Evolutionary conservation across 2,888 invertebrate genomes (phyloP).

Genomic region (Caenorhabditis sulstoni): DNA sequence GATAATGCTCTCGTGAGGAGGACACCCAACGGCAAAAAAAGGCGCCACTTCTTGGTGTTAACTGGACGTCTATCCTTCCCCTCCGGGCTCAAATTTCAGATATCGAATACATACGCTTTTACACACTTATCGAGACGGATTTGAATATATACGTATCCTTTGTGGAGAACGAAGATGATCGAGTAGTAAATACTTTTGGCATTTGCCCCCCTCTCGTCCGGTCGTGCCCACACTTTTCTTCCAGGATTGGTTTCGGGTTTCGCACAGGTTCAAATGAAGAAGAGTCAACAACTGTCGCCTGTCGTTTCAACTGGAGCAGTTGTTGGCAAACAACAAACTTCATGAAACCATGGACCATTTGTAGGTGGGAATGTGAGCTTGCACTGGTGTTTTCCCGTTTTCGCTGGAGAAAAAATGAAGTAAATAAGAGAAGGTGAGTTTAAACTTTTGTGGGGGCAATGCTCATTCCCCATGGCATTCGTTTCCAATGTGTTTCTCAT

Average conservation of each 20-base stretch:
- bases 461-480: no score
- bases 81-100: conserved; percentile 45
- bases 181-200: conserved; percentile 42
- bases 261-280: conserved; percentile 36
- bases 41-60: conserved; percentile 2
- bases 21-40: conserved; percentile 18
- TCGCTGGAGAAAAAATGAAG: no score
- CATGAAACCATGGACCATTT: no score
- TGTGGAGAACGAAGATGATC: conserved; percentile 39
- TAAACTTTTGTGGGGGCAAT: no score
- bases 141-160: conserved; percentile 33
- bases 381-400: no score
- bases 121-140: conserved; percentile 46
- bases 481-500: no score
- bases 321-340: conserved; percentile 6
- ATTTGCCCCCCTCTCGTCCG: conserved; percentile 29
- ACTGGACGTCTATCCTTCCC: conserved; percentile 33
- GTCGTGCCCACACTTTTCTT: not conserved
- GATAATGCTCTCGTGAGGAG: conserved; percentile 18
- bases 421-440: no score
- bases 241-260: conserved; percentile 33
- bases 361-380: no score
- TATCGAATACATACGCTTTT: conserved; percentile 55
- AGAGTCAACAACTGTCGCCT: conserved; percentile 23
- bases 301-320: conserved; percentile 2